Evolutionary conservation across 2,113 vertebrate species (phyloP).

Genomic region (Elanus axillaris): DNA sequence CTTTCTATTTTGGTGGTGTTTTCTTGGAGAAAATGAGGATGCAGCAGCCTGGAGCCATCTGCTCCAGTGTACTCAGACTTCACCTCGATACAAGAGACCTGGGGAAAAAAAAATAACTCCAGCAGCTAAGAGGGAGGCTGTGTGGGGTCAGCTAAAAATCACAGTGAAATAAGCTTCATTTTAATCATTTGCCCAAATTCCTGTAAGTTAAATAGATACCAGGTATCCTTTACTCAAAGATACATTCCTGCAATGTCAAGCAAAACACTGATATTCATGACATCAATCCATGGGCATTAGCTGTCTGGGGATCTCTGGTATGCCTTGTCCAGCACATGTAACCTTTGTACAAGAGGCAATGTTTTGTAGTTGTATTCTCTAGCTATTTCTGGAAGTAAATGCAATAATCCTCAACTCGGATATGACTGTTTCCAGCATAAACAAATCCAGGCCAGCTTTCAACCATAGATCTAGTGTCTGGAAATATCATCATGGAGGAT

Average conservation of each 20-base stretch:
- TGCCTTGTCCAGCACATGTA: background rate
- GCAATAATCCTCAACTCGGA: conserved; percentile 19
- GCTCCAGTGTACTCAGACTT: background rate
- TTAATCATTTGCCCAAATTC: background rate
- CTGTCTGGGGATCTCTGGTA: background rate
- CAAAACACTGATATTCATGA: background rate
- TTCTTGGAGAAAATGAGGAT: background rate
- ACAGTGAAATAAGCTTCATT: background rate
- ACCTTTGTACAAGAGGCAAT: background rate
- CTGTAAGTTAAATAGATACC: background rate
- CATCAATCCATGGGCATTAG: background rate
- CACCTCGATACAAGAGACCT: background rate
- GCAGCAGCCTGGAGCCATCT: background rate
- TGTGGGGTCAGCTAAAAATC: background rate
- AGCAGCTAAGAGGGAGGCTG: background rate
- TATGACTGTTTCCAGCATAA: conserved; percentile 53
- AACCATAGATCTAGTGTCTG: background rate
- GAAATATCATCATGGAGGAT: conserved; percentile 37
- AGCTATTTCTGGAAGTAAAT: conserved; percentile 43
- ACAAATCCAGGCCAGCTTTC: conserved; percentile 23
- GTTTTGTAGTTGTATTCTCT: background rate
- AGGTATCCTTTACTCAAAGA: background rate
- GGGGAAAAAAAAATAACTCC: background rate
- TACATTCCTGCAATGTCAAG: background rate
- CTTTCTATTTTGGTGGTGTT: background rate